A percentile compares a stretch with the other conserved stretches of the same genome.
phyloP scores from a whole-genome alignment of 2,113 vertebrate genomes.

The Lampris megalopsis region DNA sequence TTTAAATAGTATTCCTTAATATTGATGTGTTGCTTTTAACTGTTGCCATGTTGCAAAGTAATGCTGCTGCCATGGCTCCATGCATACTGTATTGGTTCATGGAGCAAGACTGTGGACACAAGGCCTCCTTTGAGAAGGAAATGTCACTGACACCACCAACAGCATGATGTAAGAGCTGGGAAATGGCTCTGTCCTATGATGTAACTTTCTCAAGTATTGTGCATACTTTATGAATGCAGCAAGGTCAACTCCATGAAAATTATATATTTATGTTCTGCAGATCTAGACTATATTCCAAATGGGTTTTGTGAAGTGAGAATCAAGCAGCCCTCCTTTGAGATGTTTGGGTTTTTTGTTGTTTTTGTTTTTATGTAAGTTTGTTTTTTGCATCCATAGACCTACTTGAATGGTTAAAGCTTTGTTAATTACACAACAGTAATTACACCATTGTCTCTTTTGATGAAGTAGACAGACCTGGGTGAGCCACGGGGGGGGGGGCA shows the following conservation, averaged over 20 bases:
- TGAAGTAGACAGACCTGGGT: background rate
- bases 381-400: no score
- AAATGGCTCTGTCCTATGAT: conserved; percentile 48
- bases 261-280: no score
- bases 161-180: conserved; percentile 62
- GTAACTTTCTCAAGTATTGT: conserved; percentile 47
- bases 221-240: background rate
- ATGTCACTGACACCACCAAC: conserved; percentile 19
- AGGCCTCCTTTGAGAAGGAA: conserved; percentile 18
- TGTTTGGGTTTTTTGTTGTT: background rate
- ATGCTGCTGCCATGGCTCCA: background rate
- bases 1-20: no score
- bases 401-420: no score
- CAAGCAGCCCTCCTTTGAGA: background rate
- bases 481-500: no score
- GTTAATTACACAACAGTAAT: background rate
- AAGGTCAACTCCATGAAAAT: background rate
- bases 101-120: conserved; percentile 1
- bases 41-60: background rate
- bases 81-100: background rate
- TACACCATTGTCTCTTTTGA: background rate
- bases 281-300: background rate
- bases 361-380: no score
- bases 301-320: background rate
- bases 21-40: background rate